Base-by-base conservation (phyloP, 1,140 invertebrate species). In the Berghia stephanieae region DNA sequence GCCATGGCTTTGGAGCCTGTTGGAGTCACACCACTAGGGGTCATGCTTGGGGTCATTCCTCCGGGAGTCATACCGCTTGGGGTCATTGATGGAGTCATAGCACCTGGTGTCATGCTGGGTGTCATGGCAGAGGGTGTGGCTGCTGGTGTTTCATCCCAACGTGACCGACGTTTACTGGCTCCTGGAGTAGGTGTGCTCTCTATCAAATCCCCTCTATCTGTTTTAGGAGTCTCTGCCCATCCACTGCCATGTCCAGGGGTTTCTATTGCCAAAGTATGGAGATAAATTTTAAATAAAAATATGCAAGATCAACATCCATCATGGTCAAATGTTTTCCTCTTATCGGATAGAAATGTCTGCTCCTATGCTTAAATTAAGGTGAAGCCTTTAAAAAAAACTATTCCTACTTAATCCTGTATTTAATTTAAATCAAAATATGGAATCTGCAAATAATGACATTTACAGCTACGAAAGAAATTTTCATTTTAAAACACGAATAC, bases 1-100 rank as follows among this genome's bases (percentile, higher is more conserved):
- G 93, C 96, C 96, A 99, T 99, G 0, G 98, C 98, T 89, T 98
- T 98, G 0, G 94, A 91, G 55, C 98, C 98, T 31, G 97, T 94
- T 0, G 98, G 98, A 2, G 98, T 99, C 1, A 93, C 92, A 13
- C 86, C 88, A 71, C 88, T 87, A 0, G 87, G 88, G 5, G 88
- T 89, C 73, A 89, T 84, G 31, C 81, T 82, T 3, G 93, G 92
- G 43, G 93, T 93, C 81, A 93, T 83, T 2, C 85, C 86, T 46
- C 86, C 81, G 8, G 92, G 90, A 0, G 92, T 94, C 80, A 93
- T 92, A 93, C 5, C 95, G 94, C 92, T 81, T 77, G 83, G 85
- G 21, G 86, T 87, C 60, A 69, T 68, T 16, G 79, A 79, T 18
- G 85, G 83, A 13, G 86, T 87, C 84, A 84, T 81, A 63, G 83